Conservation (phyloP, 2,797 vertebrate species). For the Eospalax fontanierii region DNA sequence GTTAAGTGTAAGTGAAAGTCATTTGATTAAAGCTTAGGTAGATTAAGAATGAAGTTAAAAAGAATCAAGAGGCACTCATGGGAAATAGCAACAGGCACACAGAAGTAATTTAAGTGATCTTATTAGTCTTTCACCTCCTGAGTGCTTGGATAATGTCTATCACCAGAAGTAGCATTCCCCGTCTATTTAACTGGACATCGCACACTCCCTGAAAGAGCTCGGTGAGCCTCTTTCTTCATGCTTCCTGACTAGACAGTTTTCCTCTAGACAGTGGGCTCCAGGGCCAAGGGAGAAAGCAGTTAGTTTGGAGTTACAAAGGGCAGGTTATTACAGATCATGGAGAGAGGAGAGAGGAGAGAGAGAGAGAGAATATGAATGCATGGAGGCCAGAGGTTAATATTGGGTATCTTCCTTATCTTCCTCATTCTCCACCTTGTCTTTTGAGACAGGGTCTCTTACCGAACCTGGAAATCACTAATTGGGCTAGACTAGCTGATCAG, state of each 20-base stretch:
- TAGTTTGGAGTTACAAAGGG: neutral
- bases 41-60: slow-evolving; percentile 54
- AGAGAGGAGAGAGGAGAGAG: too few relatives aligned
- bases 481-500: neutral
- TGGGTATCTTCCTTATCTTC: neutral
- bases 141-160: slow-evolving; percentile 39
- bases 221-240: neutral
- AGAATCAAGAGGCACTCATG: slow-evolving; percentile 29
- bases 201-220: neutral
- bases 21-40: slow-evolving; percentile 66
- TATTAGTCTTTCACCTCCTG: slow-evolving; percentile 56
- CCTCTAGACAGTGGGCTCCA: neutral
- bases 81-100: neutral
- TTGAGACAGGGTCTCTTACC: neutral
- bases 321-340: neutral
- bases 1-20: slow-evolving; percentile 5
- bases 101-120: slow-evolving; percentile 60
- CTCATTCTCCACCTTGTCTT: neutral
- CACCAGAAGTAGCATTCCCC: slow-evolving; percentile 39
- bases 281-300: neutral
- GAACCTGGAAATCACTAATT: neutral
- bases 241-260: neutral
- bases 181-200: slow-evolving; percentile 25
- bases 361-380: too few relatives aligned
- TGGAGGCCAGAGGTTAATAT: neutral